Conservation (phyloP, 37 sponge, comb jelly and placozoan species). For the Chondrilla cf. caribensis region DNA sequence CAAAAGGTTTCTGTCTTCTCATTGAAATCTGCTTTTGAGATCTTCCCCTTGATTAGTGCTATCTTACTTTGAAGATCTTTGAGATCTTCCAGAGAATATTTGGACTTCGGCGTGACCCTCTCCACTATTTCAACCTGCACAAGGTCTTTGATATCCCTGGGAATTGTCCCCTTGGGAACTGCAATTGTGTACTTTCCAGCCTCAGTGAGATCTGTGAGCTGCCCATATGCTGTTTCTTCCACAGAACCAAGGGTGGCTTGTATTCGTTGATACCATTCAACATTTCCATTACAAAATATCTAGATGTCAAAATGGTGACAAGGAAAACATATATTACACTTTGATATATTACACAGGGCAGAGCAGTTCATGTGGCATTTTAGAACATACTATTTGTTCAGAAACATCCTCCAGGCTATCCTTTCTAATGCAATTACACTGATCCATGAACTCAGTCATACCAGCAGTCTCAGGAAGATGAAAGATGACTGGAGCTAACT, state of each 20-base stretch:
- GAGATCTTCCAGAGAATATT: conserved; percentile 61
- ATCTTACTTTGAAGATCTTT: conserved; percentile 81
- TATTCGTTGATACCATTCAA: conserved; percentile 73
- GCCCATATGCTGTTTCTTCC: conserved; percentile 62
- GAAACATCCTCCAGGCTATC: no score
- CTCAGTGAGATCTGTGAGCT: conserved; percentile 54
- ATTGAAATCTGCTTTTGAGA: conserved; percentile 30
- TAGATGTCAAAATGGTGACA: background rate
- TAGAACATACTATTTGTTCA: no score
- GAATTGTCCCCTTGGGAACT: background rate
- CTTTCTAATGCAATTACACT: background rate
- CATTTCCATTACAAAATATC: conserved; percentile 31
- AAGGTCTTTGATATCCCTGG: conserved; percentile 34
- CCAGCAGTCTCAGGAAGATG: background rate
- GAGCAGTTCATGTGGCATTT: no score
- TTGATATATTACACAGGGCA: no score
- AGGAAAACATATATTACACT: no score
- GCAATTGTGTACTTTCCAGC: conserved; percentile 58
- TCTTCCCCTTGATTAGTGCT: conserved; percentile 71
- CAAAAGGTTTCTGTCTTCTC: conserved; percentile 10
- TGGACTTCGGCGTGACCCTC: conserved; percentile 25
- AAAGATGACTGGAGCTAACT: conserved; percentile 21
- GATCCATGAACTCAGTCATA: background rate
- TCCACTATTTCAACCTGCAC: conserved; percentile 31
- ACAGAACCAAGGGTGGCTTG: conserved; percentile 73